Percentiles rank a stretch among this genome's conserved stretches.
Conservation (phyloP, 2,113 vertebrate species). For the Hippocampus zosterae region DNA sequence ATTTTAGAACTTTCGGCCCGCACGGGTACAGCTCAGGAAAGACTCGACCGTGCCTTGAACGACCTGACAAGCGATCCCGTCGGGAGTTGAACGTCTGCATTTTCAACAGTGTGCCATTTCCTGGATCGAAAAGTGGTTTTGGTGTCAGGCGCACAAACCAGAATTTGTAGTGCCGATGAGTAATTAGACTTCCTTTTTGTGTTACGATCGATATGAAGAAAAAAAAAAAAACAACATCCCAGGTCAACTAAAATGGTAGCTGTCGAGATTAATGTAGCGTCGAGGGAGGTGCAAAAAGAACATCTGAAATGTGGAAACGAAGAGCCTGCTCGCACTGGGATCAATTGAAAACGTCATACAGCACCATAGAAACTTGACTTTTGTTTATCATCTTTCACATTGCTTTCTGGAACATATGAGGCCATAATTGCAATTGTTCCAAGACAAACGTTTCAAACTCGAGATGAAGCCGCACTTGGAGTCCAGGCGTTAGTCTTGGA, state of each 20-base stretch:
- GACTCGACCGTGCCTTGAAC: no score
- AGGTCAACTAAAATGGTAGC: background rate
- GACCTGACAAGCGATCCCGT: no score
- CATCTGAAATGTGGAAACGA: background rate
- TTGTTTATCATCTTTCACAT: slow-evolving; percentile 1
- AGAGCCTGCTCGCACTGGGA: background rate
- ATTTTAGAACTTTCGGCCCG: no score
- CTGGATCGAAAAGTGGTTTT: no score
- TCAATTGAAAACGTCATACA: background rate
- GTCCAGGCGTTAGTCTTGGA: background rate
- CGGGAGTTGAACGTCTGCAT: no score
- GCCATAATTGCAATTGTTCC: background rate
- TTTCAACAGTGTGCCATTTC: no score
- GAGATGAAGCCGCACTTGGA: background rate
- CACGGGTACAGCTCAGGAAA: no score
- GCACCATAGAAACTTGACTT: background rate
- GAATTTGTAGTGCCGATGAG: no score
- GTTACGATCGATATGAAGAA: no score
- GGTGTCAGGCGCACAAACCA: no score
- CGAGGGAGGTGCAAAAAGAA: background rate
- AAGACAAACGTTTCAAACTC: background rate
- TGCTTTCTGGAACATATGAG: background rate
- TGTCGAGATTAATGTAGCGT: background rate
- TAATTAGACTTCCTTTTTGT: no score
- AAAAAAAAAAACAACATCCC: background rate